Conservation (phyloP, 2,888 invertebrate species). For the Tiphia femorata region DNA sequence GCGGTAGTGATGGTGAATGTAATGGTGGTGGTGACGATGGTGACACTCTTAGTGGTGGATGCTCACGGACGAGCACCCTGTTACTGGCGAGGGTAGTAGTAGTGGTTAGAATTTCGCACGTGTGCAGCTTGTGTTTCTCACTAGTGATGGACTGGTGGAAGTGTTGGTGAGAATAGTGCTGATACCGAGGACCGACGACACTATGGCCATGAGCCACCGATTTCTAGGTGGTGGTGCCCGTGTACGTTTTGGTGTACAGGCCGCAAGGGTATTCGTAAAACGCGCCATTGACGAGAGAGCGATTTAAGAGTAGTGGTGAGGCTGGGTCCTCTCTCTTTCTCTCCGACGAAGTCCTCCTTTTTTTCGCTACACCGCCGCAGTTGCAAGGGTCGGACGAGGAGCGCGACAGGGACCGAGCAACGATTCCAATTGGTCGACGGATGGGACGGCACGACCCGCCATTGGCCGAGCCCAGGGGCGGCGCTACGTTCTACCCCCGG, state of each 20-base stretch:
- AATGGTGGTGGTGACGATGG: slow-evolving; percentile 2
- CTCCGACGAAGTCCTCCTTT: slow-evolving; percentile 11
- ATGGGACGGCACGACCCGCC: slow-evolving; percentile 7
- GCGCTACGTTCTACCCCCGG: slow-evolving; percentile 51
- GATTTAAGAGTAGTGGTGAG: not conserved
- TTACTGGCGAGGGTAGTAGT: slow-evolving; percentile 1
- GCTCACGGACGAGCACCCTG: too few relatives aligned
- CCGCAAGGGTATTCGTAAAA: not conserved
- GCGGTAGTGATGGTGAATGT: slow-evolving; percentile 2
- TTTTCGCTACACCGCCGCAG: slow-evolving; percentile 8
- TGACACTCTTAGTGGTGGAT: not conserved
- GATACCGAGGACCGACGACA: too few relatives aligned
- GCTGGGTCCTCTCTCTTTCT: slow-evolving; percentile 16
- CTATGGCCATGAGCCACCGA: too few relatives aligned
- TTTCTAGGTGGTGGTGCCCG: too few relatives aligned
- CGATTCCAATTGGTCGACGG: slow-evolving; percentile 45
- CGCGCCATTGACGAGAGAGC: not conserved
- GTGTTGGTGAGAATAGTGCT: slow-evolving; percentile 1
- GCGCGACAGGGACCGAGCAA: not conserved
- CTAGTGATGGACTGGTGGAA: not conserved
- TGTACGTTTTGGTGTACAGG: too few relatives aligned
- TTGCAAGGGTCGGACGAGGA: slow-evolving; percentile 2
- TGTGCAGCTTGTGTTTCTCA: too few relatives aligned
- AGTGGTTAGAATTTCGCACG: too few relatives aligned
- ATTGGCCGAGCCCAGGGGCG: slow-evolving; percentile 55